Evolutionary conservation across 2,888 invertebrate genomes (phyloP).

Genomic region (Allygus modestus): DNA sequence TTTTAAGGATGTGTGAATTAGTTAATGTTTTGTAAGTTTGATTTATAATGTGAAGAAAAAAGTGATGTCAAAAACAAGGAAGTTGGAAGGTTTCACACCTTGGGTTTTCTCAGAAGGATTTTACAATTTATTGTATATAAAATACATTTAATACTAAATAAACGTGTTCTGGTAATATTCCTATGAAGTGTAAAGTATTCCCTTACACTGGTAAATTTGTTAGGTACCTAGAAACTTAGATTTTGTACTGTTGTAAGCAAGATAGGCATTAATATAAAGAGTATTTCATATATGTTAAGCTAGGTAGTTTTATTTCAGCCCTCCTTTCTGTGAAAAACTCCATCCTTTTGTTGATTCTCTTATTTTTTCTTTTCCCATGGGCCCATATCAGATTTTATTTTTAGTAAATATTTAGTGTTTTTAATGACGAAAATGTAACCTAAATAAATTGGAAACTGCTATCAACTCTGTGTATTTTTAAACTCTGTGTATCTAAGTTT

Average conservation of each 20-base stretch:
- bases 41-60: not conserved
- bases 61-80: not conserved
- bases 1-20: constrained; percentile 8
- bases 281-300: constrained; percentile 17
- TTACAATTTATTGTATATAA: constrained; percentile 9
- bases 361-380: not conserved
- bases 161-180: not conserved
- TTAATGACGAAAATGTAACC: too few species aligned
- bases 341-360: not conserved
- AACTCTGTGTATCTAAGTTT: too few species aligned
- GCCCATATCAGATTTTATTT: too few species aligned
- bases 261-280: constrained; percentile 23
- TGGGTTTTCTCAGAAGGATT: not conserved
- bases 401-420: too few species aligned
- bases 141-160: not conserved
- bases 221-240: constrained; percentile 4
- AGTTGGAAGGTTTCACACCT: not conserved
- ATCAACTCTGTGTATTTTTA: too few species aligned
- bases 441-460: too few species aligned
- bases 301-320: constrained; percentile 34
- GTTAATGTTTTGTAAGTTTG: not conserved
- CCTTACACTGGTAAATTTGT: not conserved
- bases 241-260: constrained; percentile 31
- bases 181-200: constrained; percentile 11
- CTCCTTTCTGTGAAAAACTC: not conserved